Conservation (phyloP, 2,113 vertebrate species). For the Echinops telfairi region DNA sequence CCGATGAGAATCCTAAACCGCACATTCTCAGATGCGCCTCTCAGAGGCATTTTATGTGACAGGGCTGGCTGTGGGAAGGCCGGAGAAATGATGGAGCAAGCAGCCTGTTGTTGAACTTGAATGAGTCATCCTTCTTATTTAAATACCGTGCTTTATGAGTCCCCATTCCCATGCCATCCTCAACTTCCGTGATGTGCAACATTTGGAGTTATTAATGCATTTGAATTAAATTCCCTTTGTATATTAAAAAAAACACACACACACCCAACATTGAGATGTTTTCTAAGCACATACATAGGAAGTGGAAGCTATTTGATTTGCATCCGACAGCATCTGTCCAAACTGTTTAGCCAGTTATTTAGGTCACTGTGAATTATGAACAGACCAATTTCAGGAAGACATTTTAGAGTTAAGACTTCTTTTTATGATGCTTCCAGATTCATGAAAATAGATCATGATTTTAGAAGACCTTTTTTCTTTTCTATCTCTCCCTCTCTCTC, state of each 20-base stretch:
- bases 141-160: neutral
- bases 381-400: neutral
- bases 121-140: constrained; percentile 71
- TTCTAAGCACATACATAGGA: neutral
- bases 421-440: neutral
- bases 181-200: constrained; percentile 70
- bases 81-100: constrained; percentile 66
- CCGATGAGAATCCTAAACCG: constrained; percentile 84
- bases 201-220: constrained; percentile 70
- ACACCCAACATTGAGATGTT: neutral
- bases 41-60: constrained; percentile 83
- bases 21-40: constrained; percentile 85
- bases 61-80: constrained; percentile 59
- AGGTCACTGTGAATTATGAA: constrained; percentile 51
- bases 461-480: neutral
- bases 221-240: constrained; percentile 60
- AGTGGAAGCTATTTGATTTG: neutral
- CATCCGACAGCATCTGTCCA: neutral
- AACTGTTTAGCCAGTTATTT: constrained; percentile 34
- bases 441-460: neutral
- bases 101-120: constrained; percentile 76
- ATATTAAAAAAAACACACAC: too few species aligned
- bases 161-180: constrained; percentile 75
- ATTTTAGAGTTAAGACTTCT: neutral
- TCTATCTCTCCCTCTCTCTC: neutral